Evolutionary conservation across 2,797 vertebrate species (phyloP).

Genomic region (Erpetoichthys calabaricus): DNA sequence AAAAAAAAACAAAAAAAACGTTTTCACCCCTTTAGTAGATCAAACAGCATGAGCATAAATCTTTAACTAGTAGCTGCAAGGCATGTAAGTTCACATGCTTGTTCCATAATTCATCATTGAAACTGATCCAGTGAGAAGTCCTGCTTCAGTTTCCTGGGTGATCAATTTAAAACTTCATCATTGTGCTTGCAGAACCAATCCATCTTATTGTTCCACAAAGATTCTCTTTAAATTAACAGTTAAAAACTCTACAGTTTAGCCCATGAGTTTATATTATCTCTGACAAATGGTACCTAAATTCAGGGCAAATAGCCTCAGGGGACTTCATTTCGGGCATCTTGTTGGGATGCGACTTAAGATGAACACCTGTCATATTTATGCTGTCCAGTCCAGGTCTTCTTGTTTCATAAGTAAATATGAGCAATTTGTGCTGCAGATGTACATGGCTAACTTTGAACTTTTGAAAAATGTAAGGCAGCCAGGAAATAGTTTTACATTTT

Average conservation of each 20-base stretch:
- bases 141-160: not conserved
- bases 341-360: constrained; percentile 18
- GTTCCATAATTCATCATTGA: constrained; percentile 9
- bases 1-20: not conserved
- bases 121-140: not conserved
- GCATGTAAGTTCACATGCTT: constrained; percentile 5
- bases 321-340: constrained; percentile 13
- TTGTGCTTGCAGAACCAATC: constrained; percentile 1
- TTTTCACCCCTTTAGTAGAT: constrained; percentile 7
- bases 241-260: constrained; percentile 12
- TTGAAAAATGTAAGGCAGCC: no score
- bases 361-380: constrained; percentile 13
- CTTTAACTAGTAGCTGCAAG: constrained; percentile 12
- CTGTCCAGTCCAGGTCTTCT: not conserved
- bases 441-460: no score
- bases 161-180: constrained; percentile 11
- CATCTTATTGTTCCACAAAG: constrained; percentile 8
- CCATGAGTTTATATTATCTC: constrained; percentile 20
- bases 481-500: no score
- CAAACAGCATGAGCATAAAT: constrained; percentile 18
- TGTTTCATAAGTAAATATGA: no score
- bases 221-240: constrained; percentile 9
- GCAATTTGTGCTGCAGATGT: no score
- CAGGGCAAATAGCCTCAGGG: constrained; percentile 3
- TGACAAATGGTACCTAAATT: constrained; percentile 18